Conservation (phyloP, 2,113 vertebrate species). For the Prochilodus magdalenae region DNA sequence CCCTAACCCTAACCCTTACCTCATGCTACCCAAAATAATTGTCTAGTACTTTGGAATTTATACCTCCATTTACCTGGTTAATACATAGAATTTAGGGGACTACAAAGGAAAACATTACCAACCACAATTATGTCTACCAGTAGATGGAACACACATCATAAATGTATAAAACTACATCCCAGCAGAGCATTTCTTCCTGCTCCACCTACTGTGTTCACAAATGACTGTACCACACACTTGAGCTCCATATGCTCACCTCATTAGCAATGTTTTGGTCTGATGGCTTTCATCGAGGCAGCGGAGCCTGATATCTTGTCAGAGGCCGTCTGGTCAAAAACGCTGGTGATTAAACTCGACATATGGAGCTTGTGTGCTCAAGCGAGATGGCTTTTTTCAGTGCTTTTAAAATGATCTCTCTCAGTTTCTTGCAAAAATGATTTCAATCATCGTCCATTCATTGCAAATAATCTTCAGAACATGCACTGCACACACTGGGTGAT, state of each 20-base stretch:
- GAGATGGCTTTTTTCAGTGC: neutral
- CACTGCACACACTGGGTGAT: neutral
- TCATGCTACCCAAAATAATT: no score
- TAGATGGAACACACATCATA: neutral
- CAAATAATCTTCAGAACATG: neutral
- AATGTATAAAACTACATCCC: neutral
- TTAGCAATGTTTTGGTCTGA: neutral
- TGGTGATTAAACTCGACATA: neutral
- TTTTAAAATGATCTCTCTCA: neutral
- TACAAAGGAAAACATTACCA: neutral
- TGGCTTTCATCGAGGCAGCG: neutral
- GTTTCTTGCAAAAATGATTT: neutral
- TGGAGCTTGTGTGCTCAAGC: neutral
- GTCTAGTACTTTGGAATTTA: no score
- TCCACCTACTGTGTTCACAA: neutral
- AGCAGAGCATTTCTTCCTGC: neutral
- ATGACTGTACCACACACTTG: neutral
- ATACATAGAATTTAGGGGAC: no score
- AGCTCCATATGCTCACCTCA: constrained; percentile 4
- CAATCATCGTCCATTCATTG: neutral
- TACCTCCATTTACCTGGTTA: no score
- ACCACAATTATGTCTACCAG: neutral
- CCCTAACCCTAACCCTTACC: no score
- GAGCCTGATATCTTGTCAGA: neutral
- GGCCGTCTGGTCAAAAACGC: neutral